These are phyloP conservation scores for Coreoperca whiteheadi DNA, from an alignment of 2,113 vertebrate genomes.

Conservation along the genomic window DNA sequence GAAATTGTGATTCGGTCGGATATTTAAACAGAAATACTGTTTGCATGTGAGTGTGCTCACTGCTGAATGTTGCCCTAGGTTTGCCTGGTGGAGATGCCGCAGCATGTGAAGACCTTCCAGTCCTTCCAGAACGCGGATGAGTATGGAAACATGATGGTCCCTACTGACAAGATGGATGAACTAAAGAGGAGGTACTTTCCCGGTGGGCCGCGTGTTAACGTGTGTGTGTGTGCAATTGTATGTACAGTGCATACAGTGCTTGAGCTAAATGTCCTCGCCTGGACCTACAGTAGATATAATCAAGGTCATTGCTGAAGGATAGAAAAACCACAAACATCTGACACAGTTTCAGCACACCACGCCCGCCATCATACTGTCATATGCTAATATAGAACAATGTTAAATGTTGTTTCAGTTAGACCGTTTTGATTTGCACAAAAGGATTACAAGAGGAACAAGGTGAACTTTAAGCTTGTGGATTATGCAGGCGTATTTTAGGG, in stretches of 20 bases:
- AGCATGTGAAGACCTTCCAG: constrained; percentile 85
- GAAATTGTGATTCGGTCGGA: no score
- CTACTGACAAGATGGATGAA: constrained; percentile 91
- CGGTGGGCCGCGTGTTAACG: no score
- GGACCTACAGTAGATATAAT: no score
- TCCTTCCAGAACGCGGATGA: constrained; percentile 90
- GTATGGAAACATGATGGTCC: constrained; percentile 85
- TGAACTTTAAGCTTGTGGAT: background rate
- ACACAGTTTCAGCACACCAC: background rate
- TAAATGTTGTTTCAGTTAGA: no score
- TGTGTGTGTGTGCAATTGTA: no score
- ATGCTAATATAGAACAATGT: background rate
- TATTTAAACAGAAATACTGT: background rate
- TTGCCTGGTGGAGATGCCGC: constrained; percentile 87
- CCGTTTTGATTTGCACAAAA: background rate
- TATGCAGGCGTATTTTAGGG: background rate
- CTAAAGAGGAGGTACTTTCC: constrained; percentile 94
- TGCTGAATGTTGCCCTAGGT: constrained; percentile 70
- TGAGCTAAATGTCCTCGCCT: no score
- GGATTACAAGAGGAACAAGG: background rate
- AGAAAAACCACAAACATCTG: background rate
- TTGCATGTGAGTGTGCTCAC: background rate
- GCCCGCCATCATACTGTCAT: background rate
- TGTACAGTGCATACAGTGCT: no score
- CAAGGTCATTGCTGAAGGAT: background rate